A percentile compares a stretch with the other conserved stretches of the same genome.
Conservation (phyloP, 2,113 vertebrate genomes). For the Phrynosoma platyrhinos region DNA sequence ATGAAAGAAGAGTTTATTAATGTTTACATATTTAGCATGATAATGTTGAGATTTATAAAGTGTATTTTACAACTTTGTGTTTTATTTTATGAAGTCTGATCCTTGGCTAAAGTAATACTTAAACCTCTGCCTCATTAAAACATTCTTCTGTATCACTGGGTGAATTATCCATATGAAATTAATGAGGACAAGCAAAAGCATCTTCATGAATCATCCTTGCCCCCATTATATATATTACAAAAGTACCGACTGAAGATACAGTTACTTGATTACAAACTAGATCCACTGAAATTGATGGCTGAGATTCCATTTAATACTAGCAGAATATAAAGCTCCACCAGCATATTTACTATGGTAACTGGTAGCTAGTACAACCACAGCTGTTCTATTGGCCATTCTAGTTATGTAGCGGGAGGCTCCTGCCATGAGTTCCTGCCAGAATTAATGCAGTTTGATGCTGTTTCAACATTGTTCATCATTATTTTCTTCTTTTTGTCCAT, state of each 20-base stretch:
- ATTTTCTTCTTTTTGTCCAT: no score
- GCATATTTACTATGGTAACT: no score
- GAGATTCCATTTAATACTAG: no score
- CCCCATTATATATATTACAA: background rate
- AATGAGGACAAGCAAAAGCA: background rate
- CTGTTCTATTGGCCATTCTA: no score
- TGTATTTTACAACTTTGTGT: constrained; percentile 58
- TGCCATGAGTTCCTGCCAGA: no score
- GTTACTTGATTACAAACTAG: background rate
- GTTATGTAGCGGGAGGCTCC: no score
- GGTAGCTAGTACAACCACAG: no score
- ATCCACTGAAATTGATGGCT: background rate
- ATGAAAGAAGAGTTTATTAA: constrained; percentile 66
- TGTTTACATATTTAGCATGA: constrained; percentile 70
- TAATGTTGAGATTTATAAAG: constrained; percentile 64
- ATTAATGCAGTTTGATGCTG: no score
- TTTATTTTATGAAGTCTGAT: constrained; percentile 58
- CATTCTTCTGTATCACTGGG: background rate
- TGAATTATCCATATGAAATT: background rate
- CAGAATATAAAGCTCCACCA: no score
- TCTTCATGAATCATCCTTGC: no score
- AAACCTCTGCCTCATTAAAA: constrained; percentile 39
- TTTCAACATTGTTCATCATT: no score
- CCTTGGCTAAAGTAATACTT: constrained; percentile 51
- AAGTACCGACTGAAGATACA: background rate